Conservation (phyloP, 2,113 vertebrate species). For the Petromus typicus region DNA sequence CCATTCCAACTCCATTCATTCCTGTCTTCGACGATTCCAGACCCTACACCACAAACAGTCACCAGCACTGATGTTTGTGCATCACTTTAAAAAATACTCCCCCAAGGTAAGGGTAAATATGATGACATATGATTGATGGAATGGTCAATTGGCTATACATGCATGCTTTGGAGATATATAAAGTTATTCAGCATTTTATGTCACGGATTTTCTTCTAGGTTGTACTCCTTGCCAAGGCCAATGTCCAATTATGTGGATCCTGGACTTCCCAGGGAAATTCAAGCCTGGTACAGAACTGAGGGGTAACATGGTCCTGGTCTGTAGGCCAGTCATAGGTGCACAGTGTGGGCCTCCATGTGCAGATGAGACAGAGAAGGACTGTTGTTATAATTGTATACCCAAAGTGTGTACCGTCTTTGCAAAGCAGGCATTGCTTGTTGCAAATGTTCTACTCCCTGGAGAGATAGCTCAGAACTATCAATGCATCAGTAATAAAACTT, state of each 20-base stretch:
- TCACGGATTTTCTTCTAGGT: fast-evolving
- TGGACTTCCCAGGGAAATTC: background rate
- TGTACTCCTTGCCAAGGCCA: background rate
- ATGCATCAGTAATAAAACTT: background rate
- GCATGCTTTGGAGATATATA: background rate
- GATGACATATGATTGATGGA: background rate
- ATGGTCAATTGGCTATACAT: background rate
- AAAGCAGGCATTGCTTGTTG: background rate
- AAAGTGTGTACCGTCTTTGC: background rate
- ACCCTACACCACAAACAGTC: too few species aligned
- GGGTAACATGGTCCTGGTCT: fast-evolving
- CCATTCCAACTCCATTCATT: too few species aligned
- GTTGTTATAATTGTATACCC: background rate
- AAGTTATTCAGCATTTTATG: background rate
- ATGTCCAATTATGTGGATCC: background rate
- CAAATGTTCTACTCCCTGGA: background rate
- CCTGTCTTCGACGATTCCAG: too few species aligned
- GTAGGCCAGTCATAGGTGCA: background rate
- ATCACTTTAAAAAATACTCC: background rate
- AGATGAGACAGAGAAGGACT: too few species aligned
- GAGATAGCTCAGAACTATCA: background rate
- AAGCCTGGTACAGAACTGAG: background rate
- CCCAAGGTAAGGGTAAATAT: background rate
- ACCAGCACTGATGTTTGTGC: background rate
- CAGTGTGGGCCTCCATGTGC: fast-evolving